These are phyloP conservation scores for Anoplophora glabripennis DNA, from an alignment of 1,140 invertebrate species.

Conservation along the genomic window DNA sequence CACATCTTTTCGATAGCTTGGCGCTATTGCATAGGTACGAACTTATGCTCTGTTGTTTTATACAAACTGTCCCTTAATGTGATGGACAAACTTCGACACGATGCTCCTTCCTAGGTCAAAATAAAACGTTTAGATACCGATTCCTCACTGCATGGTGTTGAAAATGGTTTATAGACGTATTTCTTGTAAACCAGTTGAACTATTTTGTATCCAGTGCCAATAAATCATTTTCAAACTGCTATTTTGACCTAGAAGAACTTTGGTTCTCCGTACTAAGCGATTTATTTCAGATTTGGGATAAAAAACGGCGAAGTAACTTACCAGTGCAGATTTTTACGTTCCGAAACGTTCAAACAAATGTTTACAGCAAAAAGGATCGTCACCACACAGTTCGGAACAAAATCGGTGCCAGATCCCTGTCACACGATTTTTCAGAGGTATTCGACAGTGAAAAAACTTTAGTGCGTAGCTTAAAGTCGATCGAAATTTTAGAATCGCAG, in stretches of 20 bases:
- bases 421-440: slow-evolving; percentile 74
- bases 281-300: slow-evolving; percentile 66
- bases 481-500: slow-evolving; percentile 55
- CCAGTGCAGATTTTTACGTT: slow-evolving; percentile 75
- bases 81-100: too few relatives aligned
- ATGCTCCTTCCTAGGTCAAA: too few relatives aligned
- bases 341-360: slow-evolving; percentile 72
- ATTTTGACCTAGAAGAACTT: too few relatives aligned
- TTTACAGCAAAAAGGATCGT: slow-evolving; percentile 75
- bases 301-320: slow-evolving; percentile 71
- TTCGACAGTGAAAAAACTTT: neutral
- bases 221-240: too few relatives aligned
- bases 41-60: slow-evolving; percentile 2
- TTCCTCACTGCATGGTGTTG: too few relatives aligned
- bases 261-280: too few relatives aligned
- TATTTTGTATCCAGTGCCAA: too few relatives aligned
- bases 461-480: neutral
- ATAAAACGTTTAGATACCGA: too few relatives aligned
- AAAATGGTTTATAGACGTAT: too few relatives aligned
- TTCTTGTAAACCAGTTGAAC: too few relatives aligned
- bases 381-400: slow-evolving; percentile 81
- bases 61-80: too few relatives aligned
- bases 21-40: slow-evolving; percentile 74
- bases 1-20: slow-evolving; percentile 85
- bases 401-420: slow-evolving; percentile 74